These are phyloP conservation scores for Elymnias hypermnestra DNA, from an alignment of 1,140 invertebrate genomes.

Conservation along the genomic window DNA sequence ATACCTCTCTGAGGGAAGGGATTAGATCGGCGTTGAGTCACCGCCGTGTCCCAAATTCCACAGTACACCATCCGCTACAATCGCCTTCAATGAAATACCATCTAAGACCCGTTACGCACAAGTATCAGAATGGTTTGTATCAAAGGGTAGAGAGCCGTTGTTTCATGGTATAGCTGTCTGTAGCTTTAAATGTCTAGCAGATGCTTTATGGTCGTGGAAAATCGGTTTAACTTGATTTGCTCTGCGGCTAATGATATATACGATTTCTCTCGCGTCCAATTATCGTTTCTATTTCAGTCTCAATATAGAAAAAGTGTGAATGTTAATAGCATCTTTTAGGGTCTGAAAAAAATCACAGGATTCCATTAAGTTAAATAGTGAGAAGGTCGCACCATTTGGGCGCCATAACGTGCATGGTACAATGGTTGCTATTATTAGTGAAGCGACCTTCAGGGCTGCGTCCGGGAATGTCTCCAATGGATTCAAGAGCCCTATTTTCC, in stretches of 20 bases:
- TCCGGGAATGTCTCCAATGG: slow-evolving; percentile 42
- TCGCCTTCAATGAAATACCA: slow-evolving; percentile 33
- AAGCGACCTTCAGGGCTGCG: slow-evolving; percentile 56
- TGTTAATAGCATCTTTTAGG: no score
- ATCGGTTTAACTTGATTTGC: slow-evolving; percentile 12
- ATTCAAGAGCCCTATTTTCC: slow-evolving; percentile 54
- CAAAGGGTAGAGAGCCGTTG: slow-evolving; percentile 49
- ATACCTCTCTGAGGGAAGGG: slow-evolving; percentile 54
- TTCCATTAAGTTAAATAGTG: neutral
- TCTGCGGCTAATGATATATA: no score
- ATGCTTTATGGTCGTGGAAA: slow-evolving; percentile 48
- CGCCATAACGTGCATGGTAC: slow-evolving; percentile 25
- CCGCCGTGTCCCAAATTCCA: slow-evolving; percentile 68
- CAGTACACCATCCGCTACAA: slow-evolving; percentile 57
- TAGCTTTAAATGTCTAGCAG: slow-evolving; percentile 53
- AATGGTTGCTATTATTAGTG: slow-evolving; percentile 46
- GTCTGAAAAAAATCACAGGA: no score
- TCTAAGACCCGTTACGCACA: slow-evolving; percentile 23
- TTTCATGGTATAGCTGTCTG: slow-evolving; percentile 49
- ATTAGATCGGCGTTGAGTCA: slow-evolving; percentile 68
- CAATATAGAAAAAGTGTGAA: no score
- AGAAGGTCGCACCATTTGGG: slow-evolving; percentile 12
- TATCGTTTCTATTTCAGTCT: no score
- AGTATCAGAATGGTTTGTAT: slow-evolving; percentile 29
- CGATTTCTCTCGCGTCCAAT: no score